Conservation (phyloP, 2,888 invertebrate species). For the Tipula confusa region DNA sequence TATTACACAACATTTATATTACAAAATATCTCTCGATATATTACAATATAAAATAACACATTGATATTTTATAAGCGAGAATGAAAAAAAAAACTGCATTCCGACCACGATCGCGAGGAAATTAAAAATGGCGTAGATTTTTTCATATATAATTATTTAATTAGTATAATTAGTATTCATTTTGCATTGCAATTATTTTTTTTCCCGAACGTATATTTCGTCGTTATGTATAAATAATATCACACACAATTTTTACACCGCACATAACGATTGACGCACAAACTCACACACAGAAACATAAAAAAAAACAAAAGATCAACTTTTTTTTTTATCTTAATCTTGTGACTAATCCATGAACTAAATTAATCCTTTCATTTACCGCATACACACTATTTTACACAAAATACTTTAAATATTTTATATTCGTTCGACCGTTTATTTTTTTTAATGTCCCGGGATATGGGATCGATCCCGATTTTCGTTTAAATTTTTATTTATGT, state of each 20-base stretch:
- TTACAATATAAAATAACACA: no score
- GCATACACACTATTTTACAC: background rate
- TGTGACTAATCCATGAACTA: constrained; percentile 25
- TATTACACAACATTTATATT: constrained; percentile 27
- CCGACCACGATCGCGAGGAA: constrained; percentile 37
- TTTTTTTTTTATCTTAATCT: background rate
- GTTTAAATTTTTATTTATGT: background rate
- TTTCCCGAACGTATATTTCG: background rate
- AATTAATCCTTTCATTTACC: constrained; percentile 3
- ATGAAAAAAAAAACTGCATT: constrained; percentile 34
- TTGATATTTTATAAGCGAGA: background rate
- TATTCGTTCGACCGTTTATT: background rate
- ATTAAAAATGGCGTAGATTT: constrained; percentile 29
- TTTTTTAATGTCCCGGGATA: background rate
- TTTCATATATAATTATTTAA: background rate
- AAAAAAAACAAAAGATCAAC: background rate
- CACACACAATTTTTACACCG: background rate
- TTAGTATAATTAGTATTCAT: background rate
- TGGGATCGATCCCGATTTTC: background rate
- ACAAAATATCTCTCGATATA: background rate
- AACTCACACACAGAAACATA: background rate
- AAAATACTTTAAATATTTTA: background rate
- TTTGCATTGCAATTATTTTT: background rate
- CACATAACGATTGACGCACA: background rate
- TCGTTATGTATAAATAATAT: no score